phyloP scores from a whole-genome alignment of 1,140 invertebrate genomes.

The Pogonus chalceus region DNA sequence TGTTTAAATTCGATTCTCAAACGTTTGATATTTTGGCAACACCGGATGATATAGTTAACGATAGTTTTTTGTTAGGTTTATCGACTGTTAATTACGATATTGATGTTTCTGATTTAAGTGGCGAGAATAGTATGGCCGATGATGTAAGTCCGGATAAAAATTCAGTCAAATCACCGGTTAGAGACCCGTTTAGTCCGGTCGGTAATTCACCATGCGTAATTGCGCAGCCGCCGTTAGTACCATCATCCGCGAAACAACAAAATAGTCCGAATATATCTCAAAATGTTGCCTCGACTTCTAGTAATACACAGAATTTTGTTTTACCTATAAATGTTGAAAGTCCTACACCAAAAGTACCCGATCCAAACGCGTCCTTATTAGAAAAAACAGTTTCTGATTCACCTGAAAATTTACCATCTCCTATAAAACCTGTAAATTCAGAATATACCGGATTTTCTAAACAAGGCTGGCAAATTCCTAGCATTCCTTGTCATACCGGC shows the following conservation, averaged over 20 bases:
- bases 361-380: slow-evolving; percentile 41
- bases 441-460: slow-evolving; percentile 58
- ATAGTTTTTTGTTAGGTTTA: slow-evolving; percentile 42
- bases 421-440: slow-evolving; percentile 43
- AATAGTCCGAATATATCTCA: not conserved
- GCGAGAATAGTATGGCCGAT: slow-evolving; percentile 54
- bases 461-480: slow-evolving; percentile 56
- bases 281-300: slow-evolving; percentile 10
- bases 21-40: slow-evolving; percentile 43
- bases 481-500: slow-evolving; percentile 61
- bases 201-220: slow-evolving; percentile 20
- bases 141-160: slow-evolving; percentile 37
- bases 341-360: not conserved
- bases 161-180: slow-evolving; percentile 18
- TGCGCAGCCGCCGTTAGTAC: slow-evolving; percentile 25
- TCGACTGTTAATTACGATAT: slow-evolving; percentile 65
- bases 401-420: slow-evolving; percentile 48
- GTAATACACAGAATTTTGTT: slow-evolving; percentile 15
- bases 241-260: slow-evolving; percentile 19
- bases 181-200: slow-evolving; percentile 35
- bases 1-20: slow-evolving; percentile 22
- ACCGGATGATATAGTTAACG: slow-evolving; percentile 43
- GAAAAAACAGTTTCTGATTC: slow-evolving; percentile 47
- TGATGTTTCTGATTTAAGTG: slow-evolving; percentile 57
- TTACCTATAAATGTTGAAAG: slow-evolving; percentile 3